Evolutionary conservation across 2,113 vertebrate genomes (phyloP).

Genomic region (Gnathonemus echidnorhynchus): DNA sequence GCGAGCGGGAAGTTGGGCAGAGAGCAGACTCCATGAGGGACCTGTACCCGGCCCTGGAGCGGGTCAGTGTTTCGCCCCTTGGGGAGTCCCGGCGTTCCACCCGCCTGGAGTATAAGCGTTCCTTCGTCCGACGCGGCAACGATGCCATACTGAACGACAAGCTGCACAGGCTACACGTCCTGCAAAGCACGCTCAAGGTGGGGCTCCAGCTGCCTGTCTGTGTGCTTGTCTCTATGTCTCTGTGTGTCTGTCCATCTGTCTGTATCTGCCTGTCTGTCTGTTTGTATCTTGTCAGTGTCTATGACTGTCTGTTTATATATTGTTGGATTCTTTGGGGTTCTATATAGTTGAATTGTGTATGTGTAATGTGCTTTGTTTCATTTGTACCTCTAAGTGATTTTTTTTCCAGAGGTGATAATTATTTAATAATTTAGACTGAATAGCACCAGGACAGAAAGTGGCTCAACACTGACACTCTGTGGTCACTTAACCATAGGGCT

Average conservation of each 20-base stretch:
- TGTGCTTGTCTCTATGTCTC: constrained; percentile 8
- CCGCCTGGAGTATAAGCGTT: constrained; percentile 89
- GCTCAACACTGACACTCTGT: background rate
- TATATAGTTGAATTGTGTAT: background rate
- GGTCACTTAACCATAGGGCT: background rate
- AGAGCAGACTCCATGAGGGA: constrained; percentile 86
- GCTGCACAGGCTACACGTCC: constrained; percentile 87
- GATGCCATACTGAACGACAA: constrained; percentile 94
- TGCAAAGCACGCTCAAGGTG: constrained; percentile 97
- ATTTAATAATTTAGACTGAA: background rate
- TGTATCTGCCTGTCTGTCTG: background rate
- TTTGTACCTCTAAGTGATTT: background rate
- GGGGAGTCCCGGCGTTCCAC: constrained; percentile 78
- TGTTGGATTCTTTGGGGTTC: background rate
- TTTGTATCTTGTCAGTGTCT: background rate
- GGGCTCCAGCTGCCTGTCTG: constrained; percentile 16
- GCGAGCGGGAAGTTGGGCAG: constrained; percentile 46
- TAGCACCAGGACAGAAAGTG: background rate
- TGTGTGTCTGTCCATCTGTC: background rate
- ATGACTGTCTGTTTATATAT: background rate
- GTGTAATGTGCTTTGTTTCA: background rate
- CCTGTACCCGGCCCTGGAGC: constrained; percentile 88
- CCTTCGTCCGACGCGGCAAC: constrained; percentile 85
- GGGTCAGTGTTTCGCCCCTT: constrained; percentile 79
- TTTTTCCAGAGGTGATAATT: background rate